Evolutionary conservation across 2,797 vertebrate genomes (phyloP).

Genomic region (Smutsia temminckii): DNA sequence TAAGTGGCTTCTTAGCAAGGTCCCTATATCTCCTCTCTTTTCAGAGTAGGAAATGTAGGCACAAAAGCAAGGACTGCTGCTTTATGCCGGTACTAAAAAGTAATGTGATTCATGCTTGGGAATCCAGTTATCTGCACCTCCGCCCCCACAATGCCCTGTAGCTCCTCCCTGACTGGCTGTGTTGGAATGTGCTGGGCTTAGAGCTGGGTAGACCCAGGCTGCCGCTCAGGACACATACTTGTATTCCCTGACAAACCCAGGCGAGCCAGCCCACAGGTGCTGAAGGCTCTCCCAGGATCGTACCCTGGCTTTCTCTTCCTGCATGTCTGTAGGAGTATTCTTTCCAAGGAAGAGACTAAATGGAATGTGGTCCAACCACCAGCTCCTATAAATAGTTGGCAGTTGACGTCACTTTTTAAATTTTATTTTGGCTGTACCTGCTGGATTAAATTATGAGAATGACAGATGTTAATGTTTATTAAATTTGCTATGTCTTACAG

Average conservation of each 20-base stretch:
- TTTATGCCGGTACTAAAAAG: not conserved
- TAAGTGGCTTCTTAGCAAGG: not conserved
- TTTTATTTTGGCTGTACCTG: constrained; percentile 50
- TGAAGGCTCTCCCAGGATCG: not conserved
- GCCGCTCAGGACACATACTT: not conserved
- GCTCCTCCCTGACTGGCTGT: not conserved
- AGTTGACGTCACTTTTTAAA: constrained; percentile 63
- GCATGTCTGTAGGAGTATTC: constrained; percentile 53
- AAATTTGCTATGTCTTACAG: constrained; percentile 85
- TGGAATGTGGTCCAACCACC: constrained; percentile 66
- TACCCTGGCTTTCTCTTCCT: constrained; percentile 5
- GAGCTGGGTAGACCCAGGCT: not conserved
- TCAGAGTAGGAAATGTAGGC: not conserved
- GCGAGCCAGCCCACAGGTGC: not conserved
- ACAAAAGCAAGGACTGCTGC: not conserved
- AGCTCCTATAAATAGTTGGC: constrained; percentile 81
- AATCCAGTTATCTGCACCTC: not conserved
- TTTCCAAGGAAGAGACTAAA: constrained; percentile 61
- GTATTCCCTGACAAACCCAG: not conserved
- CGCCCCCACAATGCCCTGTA: not conserved
- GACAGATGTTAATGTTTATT: constrained; percentile 74
- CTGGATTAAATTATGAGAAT: constrained; percentile 52
- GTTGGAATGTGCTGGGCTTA: not conserved
- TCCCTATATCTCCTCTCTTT: not conserved
- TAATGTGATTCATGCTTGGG: constrained; percentile 13